Percentiles rank a stretch among this genome's conserved stretches.
phyloP scores from a whole-genome alignment of 2,797 vertebrate species.

The Catostomus latipinnis region DNA sequence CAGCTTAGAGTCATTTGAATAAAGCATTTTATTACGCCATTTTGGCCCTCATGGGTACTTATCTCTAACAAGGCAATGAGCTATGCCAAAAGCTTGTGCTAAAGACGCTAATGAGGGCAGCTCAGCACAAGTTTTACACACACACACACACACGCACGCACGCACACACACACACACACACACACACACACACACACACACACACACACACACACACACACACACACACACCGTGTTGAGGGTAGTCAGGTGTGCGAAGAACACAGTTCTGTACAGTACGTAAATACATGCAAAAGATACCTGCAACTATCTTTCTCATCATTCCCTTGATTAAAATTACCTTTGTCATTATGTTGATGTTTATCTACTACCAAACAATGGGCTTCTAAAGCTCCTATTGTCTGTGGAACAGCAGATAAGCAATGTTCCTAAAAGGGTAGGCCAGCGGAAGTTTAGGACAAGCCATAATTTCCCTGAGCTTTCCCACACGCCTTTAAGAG shows the following conservation, averaged over 20 bases:
- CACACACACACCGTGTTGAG: constrained; percentile 67
- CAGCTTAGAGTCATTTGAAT: constrained; percentile 68
- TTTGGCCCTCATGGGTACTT: constrained; percentile 63
- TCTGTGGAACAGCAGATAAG: constrained; percentile 16
- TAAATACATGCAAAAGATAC: constrained; percentile 65
- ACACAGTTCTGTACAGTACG: background rate
- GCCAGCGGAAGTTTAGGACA: background rate
- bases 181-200: constrained; percentile 59
- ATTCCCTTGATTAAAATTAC: constrained; percentile 60
- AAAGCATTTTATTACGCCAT: constrained; percentile 62
- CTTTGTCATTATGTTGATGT: constrained; percentile 71
- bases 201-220: constrained; percentile 65
- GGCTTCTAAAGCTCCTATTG: constrained; percentile 29
- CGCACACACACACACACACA: constrained; percentile 56
- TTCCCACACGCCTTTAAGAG: constrained; percentile 27
- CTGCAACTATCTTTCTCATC: constrained; percentile 56
- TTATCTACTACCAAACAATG: constrained; percentile 76
- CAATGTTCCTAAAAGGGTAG: background rate
- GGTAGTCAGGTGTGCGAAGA: constrained; percentile 11
- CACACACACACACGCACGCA: constrained; percentile 29
- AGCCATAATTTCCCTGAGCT: constrained; percentile 16
- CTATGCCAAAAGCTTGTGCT: constrained; percentile 70
- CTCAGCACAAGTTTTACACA: constrained; percentile 12
- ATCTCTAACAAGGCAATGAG: constrained; percentile 66
- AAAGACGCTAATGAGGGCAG: constrained; percentile 73